Conservation (phyloP, 2,797 vertebrate genomes). For the Syndactyla subalaris region DNA sequence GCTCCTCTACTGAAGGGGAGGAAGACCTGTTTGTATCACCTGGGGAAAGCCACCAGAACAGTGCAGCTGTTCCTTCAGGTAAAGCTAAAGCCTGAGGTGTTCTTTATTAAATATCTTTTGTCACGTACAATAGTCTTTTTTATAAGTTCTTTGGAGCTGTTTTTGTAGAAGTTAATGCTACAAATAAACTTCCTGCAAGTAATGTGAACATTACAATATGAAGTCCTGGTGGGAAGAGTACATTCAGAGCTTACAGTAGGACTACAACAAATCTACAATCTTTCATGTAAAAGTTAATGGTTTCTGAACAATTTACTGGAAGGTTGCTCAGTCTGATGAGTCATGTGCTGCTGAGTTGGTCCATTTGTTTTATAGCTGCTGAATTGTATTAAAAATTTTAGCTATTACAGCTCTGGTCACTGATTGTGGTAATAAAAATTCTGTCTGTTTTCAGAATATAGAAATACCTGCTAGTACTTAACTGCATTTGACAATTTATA, state of each 20-base stretch:
- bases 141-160: background rate
- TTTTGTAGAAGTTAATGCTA: background rate
- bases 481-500: background rate
- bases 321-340: background rate
- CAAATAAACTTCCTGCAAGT: background rate
- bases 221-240: background rate
- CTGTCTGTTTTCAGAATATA: background rate
- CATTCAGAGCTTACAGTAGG: background rate
- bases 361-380: background rate
- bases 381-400: background rate
- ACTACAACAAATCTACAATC: background rate
- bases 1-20: constrained; percentile 93
- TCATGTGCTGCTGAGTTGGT: background rate
- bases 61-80: constrained; percentile 90
- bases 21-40: constrained; percentile 94
- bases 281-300: background rate
- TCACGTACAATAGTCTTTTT: background rate
- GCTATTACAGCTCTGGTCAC: background rate
- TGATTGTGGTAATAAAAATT: background rate
- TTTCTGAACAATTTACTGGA: background rate
- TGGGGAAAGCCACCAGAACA: constrained; percentile 91
- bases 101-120: background rate
- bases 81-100: constrained; percentile 26
- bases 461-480: background rate
- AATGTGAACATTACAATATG: background rate